These are phyloP conservation scores for Suillia variegata DNA, from an alignment of 2,888 invertebrate species.

Conservation along the genomic window DNA sequence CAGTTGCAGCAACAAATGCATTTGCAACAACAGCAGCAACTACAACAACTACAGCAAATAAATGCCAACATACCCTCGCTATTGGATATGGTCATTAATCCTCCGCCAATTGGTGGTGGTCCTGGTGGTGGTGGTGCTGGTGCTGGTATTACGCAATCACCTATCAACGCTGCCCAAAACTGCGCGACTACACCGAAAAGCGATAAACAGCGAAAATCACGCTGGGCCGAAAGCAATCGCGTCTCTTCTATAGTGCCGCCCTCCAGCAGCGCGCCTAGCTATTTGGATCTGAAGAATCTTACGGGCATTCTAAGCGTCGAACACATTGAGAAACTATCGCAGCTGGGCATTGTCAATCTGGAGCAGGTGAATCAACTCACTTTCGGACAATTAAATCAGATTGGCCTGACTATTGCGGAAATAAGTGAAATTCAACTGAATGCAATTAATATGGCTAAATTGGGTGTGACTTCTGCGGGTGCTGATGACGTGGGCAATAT, in stretches of 20 bases:
- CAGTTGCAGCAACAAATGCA: constrained; percentile 24
- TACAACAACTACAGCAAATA: constrained; percentile 21
- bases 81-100: constrained; percentile 59
- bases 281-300: constrained; percentile 66
- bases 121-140: neutral
- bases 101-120: constrained; percentile 46
- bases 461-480: constrained; percentile 18
- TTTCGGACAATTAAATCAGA: constrained; percentile 67
- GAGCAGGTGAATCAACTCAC: constrained; percentile 69
- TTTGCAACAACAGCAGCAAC: constrained; percentile 20
- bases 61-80: constrained; percentile 50
- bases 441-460: constrained; percentile 66
- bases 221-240: constrained; percentile 51
- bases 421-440: constrained; percentile 69
- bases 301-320: constrained; percentile 65
- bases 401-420: constrained; percentile 67
- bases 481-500: too few species aligned
- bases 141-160: neutral
- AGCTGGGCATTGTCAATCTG: constrained; percentile 68
- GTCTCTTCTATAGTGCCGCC: neutral
- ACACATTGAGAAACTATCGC: constrained; percentile 67
- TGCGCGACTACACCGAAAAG: too few species aligned
- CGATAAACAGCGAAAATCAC: constrained; percentile 57
- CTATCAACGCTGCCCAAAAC: neutral
- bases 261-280: constrained; percentile 44